A percentile compares a stretch with the other conserved stretches of the same genome.
phyloP scores from a whole-genome alignment of 2,888 invertebrate genomes.

The Hedychridium roseum region DNA sequence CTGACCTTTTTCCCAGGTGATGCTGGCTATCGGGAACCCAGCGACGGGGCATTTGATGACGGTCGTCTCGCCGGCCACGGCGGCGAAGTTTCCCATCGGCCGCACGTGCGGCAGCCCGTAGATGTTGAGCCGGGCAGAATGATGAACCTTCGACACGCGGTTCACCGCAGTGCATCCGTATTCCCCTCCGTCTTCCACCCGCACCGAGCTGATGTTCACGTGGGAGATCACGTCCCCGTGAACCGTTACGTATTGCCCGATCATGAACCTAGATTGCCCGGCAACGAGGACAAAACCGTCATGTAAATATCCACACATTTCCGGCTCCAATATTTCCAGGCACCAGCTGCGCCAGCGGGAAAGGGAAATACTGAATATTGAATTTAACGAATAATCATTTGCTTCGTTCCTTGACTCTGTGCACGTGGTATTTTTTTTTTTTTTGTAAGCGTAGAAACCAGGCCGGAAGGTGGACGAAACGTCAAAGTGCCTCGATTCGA shows the following conservation, averaged over 20 bases:
- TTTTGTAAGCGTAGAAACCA: too few relatives aligned
- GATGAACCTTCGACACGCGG: conserved; percentile 80
- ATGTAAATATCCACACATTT: conserved; percentile 2
- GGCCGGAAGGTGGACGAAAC: too few relatives aligned
- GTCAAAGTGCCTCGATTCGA: too few relatives aligned
- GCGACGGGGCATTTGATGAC: conserved; percentile 90
- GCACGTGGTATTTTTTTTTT: too few relatives aligned
- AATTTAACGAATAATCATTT: too few relatives aligned
- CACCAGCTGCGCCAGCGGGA: too few relatives aligned
- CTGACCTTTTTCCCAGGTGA: conserved; percentile 90
- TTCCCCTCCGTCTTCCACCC: conserved; percentile 90
- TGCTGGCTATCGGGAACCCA: conserved; percentile 86
- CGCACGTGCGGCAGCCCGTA: conserved; percentile 87
- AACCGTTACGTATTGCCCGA: conserved; percentile 90
- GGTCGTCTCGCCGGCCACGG: conserved; percentile 84
- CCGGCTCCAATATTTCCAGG: too few relatives aligned
- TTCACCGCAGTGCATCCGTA: conserved; percentile 88
- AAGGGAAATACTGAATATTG: too few relatives aligned
- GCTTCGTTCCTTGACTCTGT: too few relatives aligned
- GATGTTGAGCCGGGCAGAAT: conserved; percentile 87
- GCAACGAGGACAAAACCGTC: conserved; percentile 50
- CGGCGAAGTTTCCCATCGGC: conserved; percentile 88
- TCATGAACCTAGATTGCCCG: conserved; percentile 87
- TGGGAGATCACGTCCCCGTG: conserved; percentile 94
- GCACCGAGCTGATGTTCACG: conserved; percentile 87